phyloP scores from a whole-genome alignment of 2,888 invertebrate genomes.

The Melanostoma scalare region DNA sequence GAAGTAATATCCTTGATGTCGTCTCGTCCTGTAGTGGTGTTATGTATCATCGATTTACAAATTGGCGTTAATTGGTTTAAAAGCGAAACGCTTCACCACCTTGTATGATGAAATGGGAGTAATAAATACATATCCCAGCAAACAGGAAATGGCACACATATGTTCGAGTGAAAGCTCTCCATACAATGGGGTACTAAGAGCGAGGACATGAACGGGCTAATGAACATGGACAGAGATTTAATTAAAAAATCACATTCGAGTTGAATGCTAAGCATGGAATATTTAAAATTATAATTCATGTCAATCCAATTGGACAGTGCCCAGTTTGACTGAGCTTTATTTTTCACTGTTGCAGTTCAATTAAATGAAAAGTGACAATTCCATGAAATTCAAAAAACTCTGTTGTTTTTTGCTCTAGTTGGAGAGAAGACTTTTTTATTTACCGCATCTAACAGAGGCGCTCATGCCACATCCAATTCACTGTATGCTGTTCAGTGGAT shows the following conservation, averaged over 20 bases:
- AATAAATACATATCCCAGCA: background rate
- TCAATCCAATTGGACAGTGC: background rate
- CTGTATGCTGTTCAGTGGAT: too few species aligned
- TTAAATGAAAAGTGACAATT: background rate
- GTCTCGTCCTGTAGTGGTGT: constrained; percentile 52
- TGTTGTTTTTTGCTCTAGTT: too few species aligned
- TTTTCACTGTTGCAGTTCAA: background rate
- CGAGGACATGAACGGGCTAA: background rate
- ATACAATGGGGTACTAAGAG: background rate
- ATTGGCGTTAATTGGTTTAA: constrained; percentile 73
- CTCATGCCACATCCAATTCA: too few species aligned
- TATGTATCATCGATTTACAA: constrained; percentile 73
- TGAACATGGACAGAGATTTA: constrained; percentile 59
- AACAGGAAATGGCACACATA: constrained; percentile 39
- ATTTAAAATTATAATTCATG: constrained; percentile 43
- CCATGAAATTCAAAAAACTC: background rate
- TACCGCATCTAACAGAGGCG: too few species aligned
- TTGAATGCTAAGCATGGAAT: constrained; percentile 39
- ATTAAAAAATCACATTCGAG: constrained; percentile 48
- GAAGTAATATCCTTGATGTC: constrained; percentile 36
- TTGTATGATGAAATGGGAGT: background rate
- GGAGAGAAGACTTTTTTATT: too few species aligned
- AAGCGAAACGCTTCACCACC: constrained; percentile 23
- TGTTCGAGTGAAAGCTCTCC: background rate
- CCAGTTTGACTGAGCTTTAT: background rate